Base-by-base conservation (phyloP, 2,797 vertebrate species). In the Microctenopoma steveboyesi region DNA sequence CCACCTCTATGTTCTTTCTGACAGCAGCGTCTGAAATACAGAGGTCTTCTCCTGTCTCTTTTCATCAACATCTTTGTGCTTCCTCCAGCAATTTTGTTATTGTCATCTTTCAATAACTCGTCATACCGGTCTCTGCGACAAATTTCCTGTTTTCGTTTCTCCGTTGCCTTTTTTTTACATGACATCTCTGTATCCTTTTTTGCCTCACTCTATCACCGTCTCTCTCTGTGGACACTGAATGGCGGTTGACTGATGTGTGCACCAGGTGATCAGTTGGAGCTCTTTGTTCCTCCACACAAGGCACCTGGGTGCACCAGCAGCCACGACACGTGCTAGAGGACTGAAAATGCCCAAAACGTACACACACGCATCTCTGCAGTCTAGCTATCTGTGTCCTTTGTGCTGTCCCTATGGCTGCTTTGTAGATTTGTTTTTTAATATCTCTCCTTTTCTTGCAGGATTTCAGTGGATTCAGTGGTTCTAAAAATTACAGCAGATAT, bases 251-350 rank as follows among this genome's bases (percentile, higher is more conserved):
- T 80, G 81, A 79, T 58, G 64, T 74, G 71, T 85, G 73, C 78
- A 76, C 79, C 83, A 85, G 77, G 75, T 79, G 73, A 88, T 88
- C 82, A 79, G 79, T 86, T 61, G 57, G 59, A 13, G 59, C 40
- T 50, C 37, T 77, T 74, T 77, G 74, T 73, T 74, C 45, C 68
- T 66, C 47, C 65, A 43, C 79, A 74, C 84, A 80, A 60, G 48
- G 63, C 74, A 51, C 69, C 18, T 3, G 63, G 78, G 69, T 60
- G 14, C 82, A 79, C 83, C 78, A 83, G 83, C 4, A 27, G 59
- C 67, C 67, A 13, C 4, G 69, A 79, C 89, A 91, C 79, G 64
- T 88, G 88, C 79, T 46, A 25, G 51, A 56, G 76, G 68, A 59
- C 28, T 58, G 52, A 52, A 52, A 54, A 39, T 12, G 12, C 37